Conservation (phyloP, 2,113 vertebrate genomes). For the Tringa solitaria region DNA sequence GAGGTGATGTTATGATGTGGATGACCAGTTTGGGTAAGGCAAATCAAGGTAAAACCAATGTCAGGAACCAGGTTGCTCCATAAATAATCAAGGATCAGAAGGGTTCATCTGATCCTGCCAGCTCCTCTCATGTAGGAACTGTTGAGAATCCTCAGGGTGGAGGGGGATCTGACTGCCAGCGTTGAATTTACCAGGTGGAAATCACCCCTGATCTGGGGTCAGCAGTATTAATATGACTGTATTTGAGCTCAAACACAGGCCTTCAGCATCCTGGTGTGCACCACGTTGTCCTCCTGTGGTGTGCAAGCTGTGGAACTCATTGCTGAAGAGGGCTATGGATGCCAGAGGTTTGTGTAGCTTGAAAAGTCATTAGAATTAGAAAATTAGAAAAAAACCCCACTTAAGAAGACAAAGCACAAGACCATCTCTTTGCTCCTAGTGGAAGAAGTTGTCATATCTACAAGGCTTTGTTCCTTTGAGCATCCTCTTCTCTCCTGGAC, state of each 20-base stretch:
- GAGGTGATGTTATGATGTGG: background rate
- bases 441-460: background rate
- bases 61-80: background rate
- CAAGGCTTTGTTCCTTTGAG: background rate
- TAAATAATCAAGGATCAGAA: background rate
- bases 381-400: background rate
- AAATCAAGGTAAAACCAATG: background rate
- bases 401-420: background rate
- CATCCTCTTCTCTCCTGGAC: background rate
- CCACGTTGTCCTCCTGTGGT: background rate
- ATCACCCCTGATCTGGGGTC: background rate
- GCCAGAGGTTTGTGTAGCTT: background rate
- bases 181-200: background rate
- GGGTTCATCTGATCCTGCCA: rapidly evolving
- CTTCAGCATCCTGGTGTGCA: background rate
- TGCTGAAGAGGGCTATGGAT: background rate
- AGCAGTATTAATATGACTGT: background rate
- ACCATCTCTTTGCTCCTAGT: background rate
- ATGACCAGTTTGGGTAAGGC: background rate
- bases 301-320: background rate
- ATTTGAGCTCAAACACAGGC: background rate
- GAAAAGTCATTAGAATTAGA: background rate
- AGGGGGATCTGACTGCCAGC: background rate
- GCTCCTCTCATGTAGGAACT: background rate
- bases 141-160: background rate